Base-by-base conservation (phyloP, 2,797 vertebrate species). In the Tokudaia tokunoshimensis region DNA sequence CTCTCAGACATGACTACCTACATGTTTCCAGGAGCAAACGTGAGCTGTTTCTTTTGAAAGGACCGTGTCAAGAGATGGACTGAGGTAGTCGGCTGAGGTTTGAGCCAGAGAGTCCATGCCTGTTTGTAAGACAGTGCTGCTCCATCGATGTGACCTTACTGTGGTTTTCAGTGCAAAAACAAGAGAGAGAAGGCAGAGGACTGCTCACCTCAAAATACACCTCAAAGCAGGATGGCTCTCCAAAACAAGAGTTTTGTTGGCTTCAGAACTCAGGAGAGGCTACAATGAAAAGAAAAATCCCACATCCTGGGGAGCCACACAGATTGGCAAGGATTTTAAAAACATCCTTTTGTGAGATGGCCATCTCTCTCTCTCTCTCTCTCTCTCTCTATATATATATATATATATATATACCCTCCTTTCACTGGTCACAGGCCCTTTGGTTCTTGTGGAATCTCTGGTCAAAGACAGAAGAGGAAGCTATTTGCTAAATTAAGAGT, bases 201-300 rank as follows among this genome's bases (percentile, higher is more conserved):
- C 89, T 80, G 86, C 91, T 91, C 67, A 86, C 97, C 93, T 97
- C 96, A 98, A 97, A 98, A 97, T 96, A 97, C 91, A 98, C 97
- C 98, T 98, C 98, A 98, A 98, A 98, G 98, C 90, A 57, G 22
- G 85, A 94, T 55, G 97, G 44, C 94, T 91, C 98, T 98, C 97
- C 83, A 34, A 47, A 65, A 31, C 1, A 59, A 59, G 44, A 19
- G 80, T 26, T 17, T 19, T 5, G 6, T 76, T 37, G 94, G 55
- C 81, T 79, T 84, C 26, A 79, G 72, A 59, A 22, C 84, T 26
- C 50, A 50, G 82, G 78, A 93, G 76, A 90, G 93, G 37, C 20
- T 70, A 84, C 19, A 75, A n/a, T 76, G 37, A 67, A 89, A 74
- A 75, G 9, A 57, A n/a, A 79, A 81, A 44, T 44, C 15, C 3